Evolutionary conservation across 2,797 vertebrate species (phyloP).

Genomic region (Spinus olivaceus): DNA sequence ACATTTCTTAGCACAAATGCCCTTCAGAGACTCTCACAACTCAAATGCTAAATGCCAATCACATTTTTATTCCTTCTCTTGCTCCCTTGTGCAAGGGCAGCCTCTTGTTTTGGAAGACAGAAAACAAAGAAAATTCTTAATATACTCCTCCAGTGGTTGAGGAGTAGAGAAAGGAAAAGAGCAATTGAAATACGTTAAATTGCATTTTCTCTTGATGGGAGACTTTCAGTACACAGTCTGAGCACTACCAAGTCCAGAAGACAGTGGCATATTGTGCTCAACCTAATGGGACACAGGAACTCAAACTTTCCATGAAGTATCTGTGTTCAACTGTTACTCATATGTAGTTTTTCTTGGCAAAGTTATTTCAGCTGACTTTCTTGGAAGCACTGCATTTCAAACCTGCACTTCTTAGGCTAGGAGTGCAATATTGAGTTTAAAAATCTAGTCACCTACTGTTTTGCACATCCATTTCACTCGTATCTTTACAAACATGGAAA

Average conservation of each 20-base stretch:
- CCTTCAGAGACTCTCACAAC: neutral
- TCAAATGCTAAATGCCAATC: neutral
- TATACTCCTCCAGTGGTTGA: neutral
- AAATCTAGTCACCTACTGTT: neutral
- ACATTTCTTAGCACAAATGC: neutral
- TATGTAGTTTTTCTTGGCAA: neutral
- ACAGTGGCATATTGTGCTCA: neutral
- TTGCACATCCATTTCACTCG: neutral
- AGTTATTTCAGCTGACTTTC: neutral
- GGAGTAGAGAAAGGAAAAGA: neutral
- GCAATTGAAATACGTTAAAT: neutral
- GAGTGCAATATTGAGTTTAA: neutral
- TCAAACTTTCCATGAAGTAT: neutral
- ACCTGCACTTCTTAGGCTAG: neutral
- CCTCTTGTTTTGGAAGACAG: neutral
- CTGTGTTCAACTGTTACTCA: neutral
- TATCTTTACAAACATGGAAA: neutral
- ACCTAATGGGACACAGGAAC: neutral
- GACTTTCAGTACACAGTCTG: neutral
- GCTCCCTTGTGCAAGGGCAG: neutral
- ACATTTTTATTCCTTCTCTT: neutral
- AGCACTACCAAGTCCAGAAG: neutral
- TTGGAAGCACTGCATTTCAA: neutral
- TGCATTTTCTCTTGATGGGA: neutral
- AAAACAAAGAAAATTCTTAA: neutral